Conservation (phyloP, 2,113 vertebrate species). For the Alosa alosa region DNA sequence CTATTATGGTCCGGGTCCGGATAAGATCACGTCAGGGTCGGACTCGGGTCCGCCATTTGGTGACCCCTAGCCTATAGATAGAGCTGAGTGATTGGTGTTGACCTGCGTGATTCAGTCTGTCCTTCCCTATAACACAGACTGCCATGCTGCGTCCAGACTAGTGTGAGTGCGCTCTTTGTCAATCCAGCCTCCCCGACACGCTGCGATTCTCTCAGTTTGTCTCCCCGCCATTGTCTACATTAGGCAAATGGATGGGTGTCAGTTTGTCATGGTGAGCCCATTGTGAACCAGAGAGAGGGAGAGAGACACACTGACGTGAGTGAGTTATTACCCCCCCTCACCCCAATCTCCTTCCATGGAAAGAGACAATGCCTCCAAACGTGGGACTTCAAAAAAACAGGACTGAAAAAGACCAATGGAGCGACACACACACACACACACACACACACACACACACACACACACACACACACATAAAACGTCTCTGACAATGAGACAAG, state of each 20-base stretch:
- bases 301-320: not conserved
- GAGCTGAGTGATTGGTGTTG: not conserved
- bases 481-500: not conserved
- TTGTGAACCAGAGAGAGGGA: not conserved
- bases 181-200: not conserved
- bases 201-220: not conserved
- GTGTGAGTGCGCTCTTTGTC: not conserved
- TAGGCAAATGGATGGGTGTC: conserved; percentile 5
- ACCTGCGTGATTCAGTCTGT: not conserved
- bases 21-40: no score
- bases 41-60: no score
- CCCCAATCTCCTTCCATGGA: not conserved
- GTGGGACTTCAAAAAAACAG: not conserved
- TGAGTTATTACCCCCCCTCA: not conserved
- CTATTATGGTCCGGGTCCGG: no score
- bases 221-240: not conserved
- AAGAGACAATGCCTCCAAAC: not conserved
- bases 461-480: not conserved
- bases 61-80: no score
- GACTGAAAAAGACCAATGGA: not conserved
- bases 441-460: not conserved
- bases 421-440: not conserved
- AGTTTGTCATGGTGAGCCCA: not conserved
- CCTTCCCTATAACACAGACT: not conserved
- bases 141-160: not conserved